phyloP scores from a whole-genome alignment of 2,113 vertebrate genomes.

The Tichodroma muraria region DNA sequence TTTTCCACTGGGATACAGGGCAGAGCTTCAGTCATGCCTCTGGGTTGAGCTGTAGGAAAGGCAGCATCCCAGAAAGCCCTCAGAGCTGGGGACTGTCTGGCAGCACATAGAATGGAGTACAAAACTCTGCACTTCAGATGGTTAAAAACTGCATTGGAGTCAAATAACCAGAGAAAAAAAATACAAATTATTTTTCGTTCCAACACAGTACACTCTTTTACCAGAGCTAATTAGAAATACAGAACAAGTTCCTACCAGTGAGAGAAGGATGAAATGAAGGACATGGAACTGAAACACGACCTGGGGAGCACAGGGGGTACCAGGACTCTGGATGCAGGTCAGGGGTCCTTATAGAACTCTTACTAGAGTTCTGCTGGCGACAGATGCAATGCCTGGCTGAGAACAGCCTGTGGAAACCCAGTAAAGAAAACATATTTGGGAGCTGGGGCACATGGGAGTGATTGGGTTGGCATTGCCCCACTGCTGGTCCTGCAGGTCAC shows the following conservation, averaged over 20 bases:
- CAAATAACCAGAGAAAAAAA: neutral
- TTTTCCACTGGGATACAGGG: neutral
- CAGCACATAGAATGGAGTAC: neutral
- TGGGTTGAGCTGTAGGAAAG: neutral
- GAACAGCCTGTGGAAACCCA: neutral
- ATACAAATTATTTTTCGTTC: neutral
- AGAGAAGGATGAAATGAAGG: neutral
- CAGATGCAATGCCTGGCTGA: accelerated
- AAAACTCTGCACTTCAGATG: accelerated
- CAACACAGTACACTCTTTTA: neutral
- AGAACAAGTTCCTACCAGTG: neutral
- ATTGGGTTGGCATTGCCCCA: neutral
- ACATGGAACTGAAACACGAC: accelerated
- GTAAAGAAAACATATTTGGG: neutral
- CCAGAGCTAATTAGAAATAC: conserved; percentile 25
- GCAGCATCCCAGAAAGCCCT: neutral
- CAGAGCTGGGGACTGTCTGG: neutral
- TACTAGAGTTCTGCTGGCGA: neutral
- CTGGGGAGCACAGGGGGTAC: neutral
- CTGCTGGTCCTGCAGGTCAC: neutral
- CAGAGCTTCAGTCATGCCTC: neutral
- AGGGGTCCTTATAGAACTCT: neutral
- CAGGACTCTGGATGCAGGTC: accelerated
- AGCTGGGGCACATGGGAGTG: neutral
- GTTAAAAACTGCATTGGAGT: neutral